Conservation (phyloP, 2,797 vertebrate species). For the Gephyroberyx darwinii region DNA sequence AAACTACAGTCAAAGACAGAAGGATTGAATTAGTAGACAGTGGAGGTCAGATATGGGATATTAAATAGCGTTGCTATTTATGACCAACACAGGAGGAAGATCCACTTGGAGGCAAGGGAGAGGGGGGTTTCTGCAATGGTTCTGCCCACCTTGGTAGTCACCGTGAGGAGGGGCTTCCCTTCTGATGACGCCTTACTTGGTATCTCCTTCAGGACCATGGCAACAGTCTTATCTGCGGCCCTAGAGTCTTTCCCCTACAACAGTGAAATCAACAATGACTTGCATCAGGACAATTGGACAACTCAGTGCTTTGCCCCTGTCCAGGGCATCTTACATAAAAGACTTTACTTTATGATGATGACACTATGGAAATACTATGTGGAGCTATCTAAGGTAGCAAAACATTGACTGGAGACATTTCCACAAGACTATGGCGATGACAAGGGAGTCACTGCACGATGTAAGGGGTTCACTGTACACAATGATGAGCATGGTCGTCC, state of each 20-base stretch:
- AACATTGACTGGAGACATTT: constrained; percentile 71
- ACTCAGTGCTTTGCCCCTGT: constrained; percentile 66
- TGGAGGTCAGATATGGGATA: constrained; percentile 71
- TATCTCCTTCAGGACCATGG: constrained; percentile 99
- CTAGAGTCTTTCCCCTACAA: constrained; percentile 99
- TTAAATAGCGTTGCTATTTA: constrained; percentile 65
- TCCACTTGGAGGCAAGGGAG: constrained; percentile 73
- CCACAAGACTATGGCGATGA: constrained; percentile 77
- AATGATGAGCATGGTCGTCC: constrained; percentile 62
- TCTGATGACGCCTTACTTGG: constrained; percentile 99
- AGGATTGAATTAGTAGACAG: constrained; percentile 70
- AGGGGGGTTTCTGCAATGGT: constrained; percentile 77
- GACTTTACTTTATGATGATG: constrained; percentile 68
- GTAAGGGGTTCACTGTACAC: constrained; percentile 63
- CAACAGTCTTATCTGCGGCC: constrained; percentile 99
- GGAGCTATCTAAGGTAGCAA: constrained; percentile 63
- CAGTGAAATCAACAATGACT: constrained; percentile 99
- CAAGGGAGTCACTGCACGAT: constrained; percentile 66
- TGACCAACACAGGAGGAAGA: constrained; percentile 75
- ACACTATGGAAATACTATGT: constrained; percentile 57
- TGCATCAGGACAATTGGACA: constrained; percentile 89
- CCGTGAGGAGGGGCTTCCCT: constrained; percentile 99
- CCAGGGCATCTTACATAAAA: constrained; percentile 71
- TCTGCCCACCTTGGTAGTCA: constrained; percentile 99
- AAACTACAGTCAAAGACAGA: constrained; percentile 43